Evolutionary conservation across 2,113 vertebrate genomes (phyloP).

Genomic region (Pampusana beccarii): DNA sequence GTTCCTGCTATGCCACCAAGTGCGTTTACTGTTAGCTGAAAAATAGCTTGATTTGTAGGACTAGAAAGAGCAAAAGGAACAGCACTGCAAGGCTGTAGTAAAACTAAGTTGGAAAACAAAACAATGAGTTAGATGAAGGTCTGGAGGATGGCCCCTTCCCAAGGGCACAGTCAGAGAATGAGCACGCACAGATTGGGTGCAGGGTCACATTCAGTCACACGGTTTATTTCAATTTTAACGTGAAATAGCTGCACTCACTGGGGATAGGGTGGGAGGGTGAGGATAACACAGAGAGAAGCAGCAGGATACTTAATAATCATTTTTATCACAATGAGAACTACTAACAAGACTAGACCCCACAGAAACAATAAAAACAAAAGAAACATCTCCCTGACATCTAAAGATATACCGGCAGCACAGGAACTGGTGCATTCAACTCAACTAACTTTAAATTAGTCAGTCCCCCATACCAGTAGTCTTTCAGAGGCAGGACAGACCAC

Average conservation of each 20-base stretch:
- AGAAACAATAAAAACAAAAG: not conserved
- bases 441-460: not conserved
- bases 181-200: not conserved
- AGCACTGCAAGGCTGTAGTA: accelerated
- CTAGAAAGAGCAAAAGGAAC: not conserved
- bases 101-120: not conserved
- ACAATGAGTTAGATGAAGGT: accelerated
- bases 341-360: not conserved
- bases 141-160: not conserved
- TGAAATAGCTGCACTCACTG: not conserved
- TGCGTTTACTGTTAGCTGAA: not conserved
- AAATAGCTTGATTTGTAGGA: not conserved
- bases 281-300: not conserved
- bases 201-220: not conserved
- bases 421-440: not conserved
- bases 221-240: not conserved
- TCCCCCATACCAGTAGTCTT: not conserved
- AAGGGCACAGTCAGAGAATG: not conserved
- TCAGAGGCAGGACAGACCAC: not conserved
- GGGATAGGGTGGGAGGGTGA: accelerated
- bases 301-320: not conserved
- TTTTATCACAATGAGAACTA: not conserved
- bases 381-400: not conserved
- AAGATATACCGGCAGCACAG: not conserved
- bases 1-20: not conserved